These are phyloP conservation scores for Lasioglossum lativentre DNA, from an alignment of 2,888 invertebrate genomes.

Conservation along the genomic window DNA sequence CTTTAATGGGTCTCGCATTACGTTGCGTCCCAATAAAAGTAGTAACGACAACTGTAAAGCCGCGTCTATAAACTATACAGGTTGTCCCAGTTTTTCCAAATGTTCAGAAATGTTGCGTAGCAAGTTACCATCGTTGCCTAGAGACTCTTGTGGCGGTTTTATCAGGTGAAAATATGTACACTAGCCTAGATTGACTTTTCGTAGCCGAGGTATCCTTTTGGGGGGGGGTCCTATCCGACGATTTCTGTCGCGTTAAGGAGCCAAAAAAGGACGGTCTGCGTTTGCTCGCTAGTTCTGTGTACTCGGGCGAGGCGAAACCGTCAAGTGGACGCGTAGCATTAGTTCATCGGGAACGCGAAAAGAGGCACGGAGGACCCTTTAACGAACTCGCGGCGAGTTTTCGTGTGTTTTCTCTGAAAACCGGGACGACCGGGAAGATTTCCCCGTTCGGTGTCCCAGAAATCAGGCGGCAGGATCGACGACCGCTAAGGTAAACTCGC, in stretches of 20 bases:
- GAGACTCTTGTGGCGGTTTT: neutral
- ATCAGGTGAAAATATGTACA: neutral
- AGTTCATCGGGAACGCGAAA: conserved; percentile 37
- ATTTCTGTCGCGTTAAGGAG: neutral
- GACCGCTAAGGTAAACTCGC: conserved; percentile 61
- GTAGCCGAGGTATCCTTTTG: neutral
- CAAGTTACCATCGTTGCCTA: too few relatives aligned
- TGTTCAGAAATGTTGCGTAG: too few relatives aligned
- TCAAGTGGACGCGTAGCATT: conserved; percentile 24
- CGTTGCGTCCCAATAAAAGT: too few relatives aligned
- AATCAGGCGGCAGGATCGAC: conserved; percentile 61
- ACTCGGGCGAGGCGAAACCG: neutral
- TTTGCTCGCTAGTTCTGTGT: neutral
- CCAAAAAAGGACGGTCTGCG: neutral
- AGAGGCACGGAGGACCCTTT: conserved; percentile 36
- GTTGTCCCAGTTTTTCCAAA: neutral
- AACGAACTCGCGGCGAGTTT: conserved; percentile 59
- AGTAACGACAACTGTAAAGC: neutral
- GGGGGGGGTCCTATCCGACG: neutral
- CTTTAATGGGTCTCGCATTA: too few relatives aligned
- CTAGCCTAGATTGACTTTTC: neutral
- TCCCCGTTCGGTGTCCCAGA: conserved; percentile 55
- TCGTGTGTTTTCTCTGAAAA: conserved; percentile 67
- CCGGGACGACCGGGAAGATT: conserved; percentile 62
- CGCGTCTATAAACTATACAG: neutral